Conservation (phyloP, 2,113 vertebrate species). For the Herpetotheres cachinnans region DNA sequence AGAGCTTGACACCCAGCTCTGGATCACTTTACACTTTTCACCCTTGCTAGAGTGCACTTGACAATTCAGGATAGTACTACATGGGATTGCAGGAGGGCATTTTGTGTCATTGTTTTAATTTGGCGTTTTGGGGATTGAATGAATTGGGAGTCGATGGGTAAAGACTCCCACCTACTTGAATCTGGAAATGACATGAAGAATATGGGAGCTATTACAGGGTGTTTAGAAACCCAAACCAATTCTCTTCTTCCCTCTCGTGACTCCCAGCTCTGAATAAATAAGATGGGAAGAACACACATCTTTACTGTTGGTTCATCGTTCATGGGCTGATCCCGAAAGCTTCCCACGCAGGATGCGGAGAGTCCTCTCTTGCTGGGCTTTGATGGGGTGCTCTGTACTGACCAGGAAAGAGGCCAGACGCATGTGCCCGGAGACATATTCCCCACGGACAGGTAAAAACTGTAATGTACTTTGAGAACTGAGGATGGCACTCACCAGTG, state of each 20-base stretch:
- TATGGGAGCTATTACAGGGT: neutral
- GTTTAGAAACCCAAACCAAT: neutral
- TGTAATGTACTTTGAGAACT: neutral
- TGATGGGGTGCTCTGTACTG: neutral
- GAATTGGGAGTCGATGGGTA: neutral
- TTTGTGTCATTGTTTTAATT: neutral
- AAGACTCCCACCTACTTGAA: neutral
- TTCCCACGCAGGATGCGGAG: neutral
- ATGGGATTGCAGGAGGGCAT: neutral
- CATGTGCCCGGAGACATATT: neutral
- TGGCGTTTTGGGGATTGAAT: neutral
- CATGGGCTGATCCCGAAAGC: neutral
- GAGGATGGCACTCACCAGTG: neutral
- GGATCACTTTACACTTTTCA: constrained; percentile 53
- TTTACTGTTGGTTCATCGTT: accelerated
- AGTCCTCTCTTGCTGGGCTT: neutral
- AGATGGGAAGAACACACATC: neutral
- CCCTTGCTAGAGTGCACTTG: neutral
- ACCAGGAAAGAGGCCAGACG: neutral
- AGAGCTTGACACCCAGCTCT: constrained; percentile 43
- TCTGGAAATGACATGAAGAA: neutral
- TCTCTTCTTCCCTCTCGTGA: neutral
- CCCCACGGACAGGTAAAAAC: neutral
- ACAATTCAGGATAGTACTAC: neutral
- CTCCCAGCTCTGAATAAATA: neutral